Base-by-base conservation (phyloP, 92 coral and sea anemone genomes). In the Epizoanthus rinbou region DNA sequence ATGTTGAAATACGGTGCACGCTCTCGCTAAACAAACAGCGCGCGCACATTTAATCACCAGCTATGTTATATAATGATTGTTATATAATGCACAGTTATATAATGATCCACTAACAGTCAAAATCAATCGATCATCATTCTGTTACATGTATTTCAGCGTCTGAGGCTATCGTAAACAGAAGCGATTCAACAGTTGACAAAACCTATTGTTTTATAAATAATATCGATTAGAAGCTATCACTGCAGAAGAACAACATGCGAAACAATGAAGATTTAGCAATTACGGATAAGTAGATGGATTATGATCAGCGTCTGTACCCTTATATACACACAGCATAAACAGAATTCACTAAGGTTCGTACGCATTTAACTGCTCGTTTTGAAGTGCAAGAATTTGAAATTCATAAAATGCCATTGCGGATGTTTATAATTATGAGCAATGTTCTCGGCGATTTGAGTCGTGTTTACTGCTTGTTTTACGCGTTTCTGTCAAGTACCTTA, bases 401-500 rank as follows among this genome's bases (percentile, higher is more conserved):
- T 63, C 52, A 37, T 31, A 21, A 78, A 60, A 41, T 6, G 25
- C 8, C 10, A 6, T 31, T 78, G 52, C 60, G 63, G 39, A 78
- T 39, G 3, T 67, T 28, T 67, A 67, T 67, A 41, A 3, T 39
- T 78, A 62, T 18, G 41, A 41, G 69, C 24, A 78, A 62, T 43
- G 50, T 65, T 78, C 60, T 47, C 45, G 66, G 54, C 47, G 82
- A 78, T 62, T 43, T 21, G 16, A 65, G 39, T 69, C 22, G 82
- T 62, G 54, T 62, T 78, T 50, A 62, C 19, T 17, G 57, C 23
- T 41, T 78, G 72, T 37, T 58, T 33, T 24, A 16, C 41, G 68
- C n/a, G 22, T 57, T 52, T 60, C 82, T 62, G 57, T 78, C 5
- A 37, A 35, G 69, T 57, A 19, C 17, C 19, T 78, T 60, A 24